Base-by-base conservation (phyloP, 2,888 invertebrate genomes). In the Fabriciana adippe region DNA sequence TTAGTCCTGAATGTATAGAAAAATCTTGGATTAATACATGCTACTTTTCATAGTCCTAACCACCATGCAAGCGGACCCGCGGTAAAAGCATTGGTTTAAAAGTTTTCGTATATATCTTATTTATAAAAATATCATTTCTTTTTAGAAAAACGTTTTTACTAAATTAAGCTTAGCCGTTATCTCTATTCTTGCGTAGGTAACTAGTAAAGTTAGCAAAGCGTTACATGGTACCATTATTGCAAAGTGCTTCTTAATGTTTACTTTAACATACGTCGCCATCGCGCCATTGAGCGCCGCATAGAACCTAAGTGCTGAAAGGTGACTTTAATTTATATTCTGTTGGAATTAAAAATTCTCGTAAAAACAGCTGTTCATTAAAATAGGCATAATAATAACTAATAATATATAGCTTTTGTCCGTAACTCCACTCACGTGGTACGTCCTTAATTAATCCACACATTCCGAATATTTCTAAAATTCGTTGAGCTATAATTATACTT, bases 181-280 rank as follows among this genome's bases (percentile, higher is more conserved):
- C 57, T 53, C 8, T 57, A 59, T 59, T 65, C 53, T 59, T 26
- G 53, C 35, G 35, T 41, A 41, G 26, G 45, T 45, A 55, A 70
- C 72, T 74, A 72, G 74, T 73, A 74, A 75, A 72, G 67, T 73
- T 71, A 75, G 72, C 69, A 71, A 67, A 56, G 72, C 73, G 71
- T 74, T 67, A 73, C 71, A 68, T 69, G 70, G 66, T 67, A 66
- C 65, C 70, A 62, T 67, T 65, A 65, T 65, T 54, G 50, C 55
- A 66, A 55, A 66, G 68, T 61, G 68, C 55, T 45, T 47, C 57
- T 53, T 59, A 53, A 57, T 65, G 53, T 65, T 65, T 59, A 65
- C 53, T 65, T 47, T 65, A 59, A 18, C 26, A 53, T n/a, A 53
- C 56, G 51, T 59, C 50, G 57, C 51, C 26, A 31, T 45, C 31